Conservation (phyloP, 2,113 vertebrate species). For the Vulpes vulpes region DNA sequence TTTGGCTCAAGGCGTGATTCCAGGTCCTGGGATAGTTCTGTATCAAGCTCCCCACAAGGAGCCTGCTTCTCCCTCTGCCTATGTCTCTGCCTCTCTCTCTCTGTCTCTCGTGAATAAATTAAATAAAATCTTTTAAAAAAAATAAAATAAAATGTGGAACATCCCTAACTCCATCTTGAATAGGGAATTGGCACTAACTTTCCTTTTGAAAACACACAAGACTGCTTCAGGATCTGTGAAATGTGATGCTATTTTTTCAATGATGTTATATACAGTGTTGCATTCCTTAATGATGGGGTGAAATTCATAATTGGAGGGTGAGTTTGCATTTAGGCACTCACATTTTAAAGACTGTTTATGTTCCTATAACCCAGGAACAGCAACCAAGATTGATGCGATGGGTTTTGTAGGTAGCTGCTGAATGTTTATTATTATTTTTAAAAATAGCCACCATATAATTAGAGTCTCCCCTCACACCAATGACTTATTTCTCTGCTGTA, state of each 20-base stretch:
- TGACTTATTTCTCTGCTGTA: background rate
- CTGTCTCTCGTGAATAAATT: no score
- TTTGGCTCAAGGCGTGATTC: no score
- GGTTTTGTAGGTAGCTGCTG: background rate
- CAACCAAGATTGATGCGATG: background rate
- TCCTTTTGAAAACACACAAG: background rate
- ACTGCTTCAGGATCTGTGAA: background rate
- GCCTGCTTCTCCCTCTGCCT: no score
- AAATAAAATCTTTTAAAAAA: no score
- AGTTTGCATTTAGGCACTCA: constrained; percentile 18
- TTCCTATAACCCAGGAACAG: constrained; percentile 11
- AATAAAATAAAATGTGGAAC: background rate
- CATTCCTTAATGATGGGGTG: background rate
- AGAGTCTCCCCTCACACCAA: background rate
- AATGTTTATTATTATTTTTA: constrained; percentile 38
- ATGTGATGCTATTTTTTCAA: background rate
- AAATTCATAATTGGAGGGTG: background rate
- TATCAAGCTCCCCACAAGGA: no score
- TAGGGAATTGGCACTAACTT: background rate
- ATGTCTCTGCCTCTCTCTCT: no score
- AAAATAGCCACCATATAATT: constrained; percentile 43
- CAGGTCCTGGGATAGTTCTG: no score
- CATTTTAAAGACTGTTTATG: background rate
- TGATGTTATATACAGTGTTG: background rate
- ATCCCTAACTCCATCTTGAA: background rate